A percentile compares a stretch with the other conserved stretches of the same genome.
These are phyloP conservation scores for Gryon sp. DNA, from an alignment of 1,140 invertebrate species.

Conservation along the genomic window DNA sequence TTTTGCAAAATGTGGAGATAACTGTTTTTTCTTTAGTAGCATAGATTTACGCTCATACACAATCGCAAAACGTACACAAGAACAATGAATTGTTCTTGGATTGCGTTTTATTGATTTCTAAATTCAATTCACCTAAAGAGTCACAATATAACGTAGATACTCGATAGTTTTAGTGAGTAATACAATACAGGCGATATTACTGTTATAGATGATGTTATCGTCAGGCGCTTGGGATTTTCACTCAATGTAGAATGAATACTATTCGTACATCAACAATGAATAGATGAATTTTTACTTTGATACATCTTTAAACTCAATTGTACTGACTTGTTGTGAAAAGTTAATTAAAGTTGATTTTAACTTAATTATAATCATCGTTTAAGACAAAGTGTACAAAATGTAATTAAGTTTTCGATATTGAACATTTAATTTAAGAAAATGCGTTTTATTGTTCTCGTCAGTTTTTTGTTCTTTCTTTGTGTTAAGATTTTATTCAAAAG, in stretches of 20 bases:
- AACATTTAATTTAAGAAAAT: too few species aligned
- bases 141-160: slow-evolving; percentile 2
- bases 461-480: too few species aligned
- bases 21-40: too few species aligned
- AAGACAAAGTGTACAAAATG: background rate
- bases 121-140: slow-evolving; percentile 28
- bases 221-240: slow-evolving; percentile 10
- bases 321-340: background rate
- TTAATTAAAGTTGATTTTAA: slow-evolving; percentile 30
- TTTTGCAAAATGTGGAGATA: too few species aligned
- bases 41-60: too few species aligned
- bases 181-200: slow-evolving; percentile 28
- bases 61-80: background rate
- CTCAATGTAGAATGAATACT: slow-evolving; percentile 9
- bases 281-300: slow-evolving; percentile 31
- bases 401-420: too few species aligned
- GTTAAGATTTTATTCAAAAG: too few species aligned
- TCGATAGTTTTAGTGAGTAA: slow-evolving; percentile 19
- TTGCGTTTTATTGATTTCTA: slow-evolving; percentile 8
- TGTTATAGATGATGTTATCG: slow-evolving; percentile 35
- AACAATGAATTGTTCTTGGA: slow-evolving; percentile 2
- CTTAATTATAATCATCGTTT: background rate
- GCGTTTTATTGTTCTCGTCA: too few species aligned
- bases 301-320: slow-evolving; percentile 28
- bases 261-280: slow-evolving; percentile 14